Evolutionary conservation across 2,797 vertebrate species (phyloP).

Genomic region (Xiphorhynchus erythropygius): DNA sequence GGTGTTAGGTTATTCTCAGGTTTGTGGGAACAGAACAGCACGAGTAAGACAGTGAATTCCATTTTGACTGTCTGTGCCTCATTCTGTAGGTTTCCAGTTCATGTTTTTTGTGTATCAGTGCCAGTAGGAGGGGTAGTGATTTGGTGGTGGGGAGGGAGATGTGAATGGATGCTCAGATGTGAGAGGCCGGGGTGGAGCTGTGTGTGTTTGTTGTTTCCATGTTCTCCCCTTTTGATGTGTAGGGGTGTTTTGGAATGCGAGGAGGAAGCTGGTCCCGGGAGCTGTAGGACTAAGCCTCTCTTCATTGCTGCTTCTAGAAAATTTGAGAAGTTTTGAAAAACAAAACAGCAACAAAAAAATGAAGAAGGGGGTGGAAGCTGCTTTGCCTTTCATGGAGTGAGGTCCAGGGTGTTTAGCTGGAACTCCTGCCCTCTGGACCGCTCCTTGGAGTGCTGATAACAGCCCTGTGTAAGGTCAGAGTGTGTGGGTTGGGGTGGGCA

Average conservation of each 20-base stretch:
- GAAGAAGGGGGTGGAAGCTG: background rate
- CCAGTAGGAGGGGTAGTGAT: background rate
- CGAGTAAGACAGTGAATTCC: background rate
- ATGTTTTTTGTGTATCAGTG: background rate
- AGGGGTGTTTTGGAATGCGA: background rate
- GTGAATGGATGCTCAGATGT: background rate
- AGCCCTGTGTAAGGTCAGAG: background rate
- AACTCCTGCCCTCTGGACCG: fast-evolving
- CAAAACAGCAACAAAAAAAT: background rate
- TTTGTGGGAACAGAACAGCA: background rate
- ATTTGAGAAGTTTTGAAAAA: background rate
- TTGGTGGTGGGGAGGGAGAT: background rate
- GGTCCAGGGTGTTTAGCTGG: background rate
- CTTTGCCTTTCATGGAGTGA: background rate
- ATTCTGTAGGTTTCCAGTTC: background rate
- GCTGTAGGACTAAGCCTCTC: background rate
- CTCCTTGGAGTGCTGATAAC: background rate
- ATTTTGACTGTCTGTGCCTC: background rate
- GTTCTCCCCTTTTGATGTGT: background rate
- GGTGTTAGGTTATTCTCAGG: conserved; percentile 2
- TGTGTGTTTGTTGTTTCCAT: background rate
- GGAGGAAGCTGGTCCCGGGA: background rate
- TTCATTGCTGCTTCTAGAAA: background rate
- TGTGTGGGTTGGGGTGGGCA: background rate
- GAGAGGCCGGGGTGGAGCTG: background rate